A percentile compares a stretch with the other conserved stretches of the same genome.
These are phyloP conservation scores for Bedellia somnulentella DNA, from an alignment of 2,888 invertebrate genomes.

Conservation along the genomic window DNA sequence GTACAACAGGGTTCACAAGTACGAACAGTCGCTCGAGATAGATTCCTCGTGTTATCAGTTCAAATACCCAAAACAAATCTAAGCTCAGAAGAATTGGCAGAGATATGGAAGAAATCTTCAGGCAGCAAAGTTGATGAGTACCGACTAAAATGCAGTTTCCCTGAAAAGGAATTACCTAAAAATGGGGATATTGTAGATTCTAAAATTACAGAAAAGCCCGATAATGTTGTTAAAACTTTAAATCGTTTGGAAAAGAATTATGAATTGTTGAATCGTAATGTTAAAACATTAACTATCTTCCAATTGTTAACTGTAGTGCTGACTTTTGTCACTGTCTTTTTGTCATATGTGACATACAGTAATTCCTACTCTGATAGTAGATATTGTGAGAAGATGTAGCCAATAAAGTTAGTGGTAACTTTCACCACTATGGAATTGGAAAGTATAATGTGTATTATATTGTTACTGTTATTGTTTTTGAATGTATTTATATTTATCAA, in stretches of 20 bases:
- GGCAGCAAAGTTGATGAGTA: conserved; percentile 70
- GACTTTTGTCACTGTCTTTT: conserved; percentile 23
- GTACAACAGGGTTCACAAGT: conserved; percentile 74
- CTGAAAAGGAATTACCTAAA: conserved; percentile 33
- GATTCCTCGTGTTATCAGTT: conserved; percentile 87
- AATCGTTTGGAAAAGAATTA: conserved; percentile 35
- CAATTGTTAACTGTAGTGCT: conserved; percentile 31
- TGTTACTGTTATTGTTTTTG: conserved; percentile 12
- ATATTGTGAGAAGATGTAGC: conserved; percentile 43
- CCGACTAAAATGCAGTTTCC: conserved; percentile 69
- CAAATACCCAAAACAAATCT: conserved; percentile 62
- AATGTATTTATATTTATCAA: conserved; percentile 18
- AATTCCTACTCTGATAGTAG: conserved; percentile 19
- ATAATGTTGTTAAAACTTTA: conserved; percentile 73
- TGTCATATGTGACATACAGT: conserved; percentile 32
- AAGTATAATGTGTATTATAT: conserved; percentile 12
- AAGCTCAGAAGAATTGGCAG: conserved; percentile 64
- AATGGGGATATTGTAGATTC: conserved; percentile 33
- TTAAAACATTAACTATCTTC: conserved; percentile 28
- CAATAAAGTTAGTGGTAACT: conserved; percentile 26
- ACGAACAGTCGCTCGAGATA: conserved; percentile 73
- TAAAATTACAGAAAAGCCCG: conserved; percentile 63
- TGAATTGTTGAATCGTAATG: conserved; percentile 24
- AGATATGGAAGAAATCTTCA: conserved; percentile 72
- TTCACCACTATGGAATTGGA: conserved; percentile 24